These are phyloP conservation scores for Ceratina calcarata DNA, from an alignment of 1,140 invertebrate genomes.

Conservation along the genomic window DNA sequence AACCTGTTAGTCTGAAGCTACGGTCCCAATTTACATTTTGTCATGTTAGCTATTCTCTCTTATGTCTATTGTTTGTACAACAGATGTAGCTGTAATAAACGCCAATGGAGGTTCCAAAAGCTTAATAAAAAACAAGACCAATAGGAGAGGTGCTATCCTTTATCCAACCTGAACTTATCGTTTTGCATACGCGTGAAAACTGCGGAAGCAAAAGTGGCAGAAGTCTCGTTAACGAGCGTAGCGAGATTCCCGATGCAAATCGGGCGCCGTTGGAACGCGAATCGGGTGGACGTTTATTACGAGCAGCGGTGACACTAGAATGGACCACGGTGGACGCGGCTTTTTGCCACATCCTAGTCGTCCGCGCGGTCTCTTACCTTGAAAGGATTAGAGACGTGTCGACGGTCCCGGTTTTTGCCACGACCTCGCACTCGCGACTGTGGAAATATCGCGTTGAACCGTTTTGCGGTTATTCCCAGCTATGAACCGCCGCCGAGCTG, in stretches of 20 bases:
- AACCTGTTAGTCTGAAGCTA: no score
- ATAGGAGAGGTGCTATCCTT: no score
- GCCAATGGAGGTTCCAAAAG: no score
- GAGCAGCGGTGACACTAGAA: slow-evolving; percentile 42
- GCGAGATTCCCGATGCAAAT: slow-evolving; percentile 6
- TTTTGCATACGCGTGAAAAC: slow-evolving; percentile 6
- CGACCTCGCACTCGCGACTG: background rate
- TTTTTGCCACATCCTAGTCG: slow-evolving; percentile 24
- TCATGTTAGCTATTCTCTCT: no score
- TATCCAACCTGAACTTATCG: no score
- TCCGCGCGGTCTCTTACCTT: slow-evolving; percentile 26
- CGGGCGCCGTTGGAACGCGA: background rate
- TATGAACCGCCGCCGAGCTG: background rate
- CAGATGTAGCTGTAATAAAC: no score
- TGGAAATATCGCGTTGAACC: slow-evolving; percentile 19
- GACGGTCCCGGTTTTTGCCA: slow-evolving; percentile 13
- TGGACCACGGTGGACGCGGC: slow-evolving; percentile 26
- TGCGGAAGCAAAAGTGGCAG: background rate
- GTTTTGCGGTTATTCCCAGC: slow-evolving; percentile 16
- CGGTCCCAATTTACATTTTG: no score
- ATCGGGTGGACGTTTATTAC: slow-evolving; percentile 36
- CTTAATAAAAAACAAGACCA: no score
- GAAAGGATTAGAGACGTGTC: slow-evolving; percentile 41
- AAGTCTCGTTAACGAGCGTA: slow-evolving; percentile 28
- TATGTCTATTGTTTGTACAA: no score